Base-by-base conservation (phyloP, 1,140 invertebrate genomes). In the Zophobas atratus region DNA sequence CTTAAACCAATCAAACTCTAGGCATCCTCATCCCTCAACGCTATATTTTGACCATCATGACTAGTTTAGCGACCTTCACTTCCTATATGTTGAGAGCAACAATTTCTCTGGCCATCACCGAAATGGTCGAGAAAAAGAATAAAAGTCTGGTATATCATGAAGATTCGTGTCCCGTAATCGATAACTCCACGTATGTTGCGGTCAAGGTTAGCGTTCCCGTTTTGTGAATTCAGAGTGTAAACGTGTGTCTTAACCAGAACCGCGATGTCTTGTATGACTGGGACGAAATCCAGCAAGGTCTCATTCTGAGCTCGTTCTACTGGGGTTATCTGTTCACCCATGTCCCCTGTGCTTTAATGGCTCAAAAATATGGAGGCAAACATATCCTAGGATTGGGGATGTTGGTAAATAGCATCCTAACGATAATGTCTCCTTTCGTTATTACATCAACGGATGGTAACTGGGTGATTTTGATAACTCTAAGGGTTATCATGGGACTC, bases 1-100 rank as follows among this genome's bases (percentile, higher is more conserved):
- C 20, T 20, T 20, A 20, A 20, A 20, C 20, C 20, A 20, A 20
- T 20, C 20, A 20, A 20, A 20, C 34, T 56, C 55, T 33, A 56
- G 55, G 20, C 34, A 2, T 90, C 80, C 82, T 90, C 63, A 88
- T 93, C 83, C 92, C 93, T 0, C 93, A 94, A 84, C 85, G 94
- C 87, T 93, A 92, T 88, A 89, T 95, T 53, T 90, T 96, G 83
- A 93, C 94, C 0, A 87, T 96, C 4, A 93, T 97, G 92, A 94
- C 94, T 20, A 96, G 97, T 83, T 84, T 95, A 78, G 94, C 94
- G 5, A 90, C 96, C 46, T 90, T 93, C 8, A 96, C 95, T 85
- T 93, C 96, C 1, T 98, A 98, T 85, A 93, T 95, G 6, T 94
- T 98, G 93, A 89, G 96, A 41, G 93, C 96, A 1, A 95, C 94